Conservation (phyloP, 2,113 vertebrate genomes). For the Geothlypis trichas region DNA sequence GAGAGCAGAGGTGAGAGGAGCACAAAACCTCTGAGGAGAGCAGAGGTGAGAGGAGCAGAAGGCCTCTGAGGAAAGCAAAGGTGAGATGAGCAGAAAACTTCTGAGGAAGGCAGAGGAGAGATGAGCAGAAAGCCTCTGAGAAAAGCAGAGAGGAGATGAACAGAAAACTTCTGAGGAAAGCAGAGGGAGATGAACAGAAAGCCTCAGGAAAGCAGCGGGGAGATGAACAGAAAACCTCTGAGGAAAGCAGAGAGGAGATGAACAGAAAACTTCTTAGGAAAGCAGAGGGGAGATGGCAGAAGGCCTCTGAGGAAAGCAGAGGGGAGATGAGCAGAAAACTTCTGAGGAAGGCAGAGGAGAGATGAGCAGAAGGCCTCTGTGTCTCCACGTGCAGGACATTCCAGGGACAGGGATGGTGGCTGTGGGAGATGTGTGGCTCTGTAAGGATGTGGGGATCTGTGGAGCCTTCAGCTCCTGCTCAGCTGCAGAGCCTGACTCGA, state of each 20-base stretch:
- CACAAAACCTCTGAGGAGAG: too few species aligned
- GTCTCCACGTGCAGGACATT: rapidly evolving
- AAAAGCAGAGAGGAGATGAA: neutral
- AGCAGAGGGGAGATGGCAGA: neutral
- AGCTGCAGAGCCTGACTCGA: neutral
- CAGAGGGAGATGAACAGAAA: neutral
- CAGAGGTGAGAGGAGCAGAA: neutral
- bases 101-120: neutral
- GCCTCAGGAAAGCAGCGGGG: neutral
- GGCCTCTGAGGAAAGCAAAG: neutral
- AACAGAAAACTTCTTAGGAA: rapidly evolving
- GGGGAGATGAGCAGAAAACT: neutral
- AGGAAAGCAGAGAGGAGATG: neutral
- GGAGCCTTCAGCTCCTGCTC: neutral
- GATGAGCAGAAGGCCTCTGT: rapidly evolving
- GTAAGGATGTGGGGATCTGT: neutral
- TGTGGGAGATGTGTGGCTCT: rapidly evolving
- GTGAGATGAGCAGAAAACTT: neutral
- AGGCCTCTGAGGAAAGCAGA: rapidly evolving
- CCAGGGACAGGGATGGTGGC: neutral
- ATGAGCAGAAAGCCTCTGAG: rapidly evolving
- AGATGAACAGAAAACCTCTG: neutral
- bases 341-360: neutral
- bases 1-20: neutral
- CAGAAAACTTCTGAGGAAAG: rapidly evolving